These are phyloP conservation scores for Patella vulgata DNA, from an alignment of 1,140 invertebrate genomes.

Conservation along the genomic window DNA sequence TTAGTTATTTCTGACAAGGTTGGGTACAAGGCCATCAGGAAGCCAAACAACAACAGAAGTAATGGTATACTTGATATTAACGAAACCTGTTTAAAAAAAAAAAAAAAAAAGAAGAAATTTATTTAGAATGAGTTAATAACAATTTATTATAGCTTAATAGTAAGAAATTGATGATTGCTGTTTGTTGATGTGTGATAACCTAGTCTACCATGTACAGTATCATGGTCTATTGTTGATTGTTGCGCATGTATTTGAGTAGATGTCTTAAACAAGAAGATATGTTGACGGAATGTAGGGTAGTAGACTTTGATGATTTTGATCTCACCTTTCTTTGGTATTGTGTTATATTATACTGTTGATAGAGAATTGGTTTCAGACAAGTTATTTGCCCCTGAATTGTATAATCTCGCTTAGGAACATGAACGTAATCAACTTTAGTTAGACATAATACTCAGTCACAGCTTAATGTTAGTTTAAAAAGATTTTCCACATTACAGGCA, in stretches of 20 bases:
- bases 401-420: too few relatives aligned
- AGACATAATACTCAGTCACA: too few relatives aligned
- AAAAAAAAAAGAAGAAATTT: slow-evolving; percentile 11
- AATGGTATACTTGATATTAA: slow-evolving; percentile 65
- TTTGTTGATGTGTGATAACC: neutral
- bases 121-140: neutral
- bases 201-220: neutral
- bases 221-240: neutral
- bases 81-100: slow-evolving; percentile 59
- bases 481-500: too few relatives aligned
- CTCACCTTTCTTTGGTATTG: too few relatives aligned
- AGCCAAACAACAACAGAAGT: slow-evolving; percentile 64
- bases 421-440: too few relatives aligned
- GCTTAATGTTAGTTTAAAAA: too few relatives aligned
- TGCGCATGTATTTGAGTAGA: neutral
- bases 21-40: slow-evolving; percentile 66
- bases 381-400: too few relatives aligned
- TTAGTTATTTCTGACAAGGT: slow-evolving; percentile 62
- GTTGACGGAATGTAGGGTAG: too few relatives aligned
- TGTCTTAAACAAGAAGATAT: too few relatives aligned
- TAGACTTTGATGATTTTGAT: too few relatives aligned
- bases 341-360: too few relatives aligned
- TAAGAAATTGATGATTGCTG: neutral
- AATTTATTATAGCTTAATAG: neutral
- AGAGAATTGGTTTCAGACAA: too few relatives aligned